phyloP scores from a whole-genome alignment of 2,797 vertebrate genomes.

The Labroides dimidiatus region DNA sequence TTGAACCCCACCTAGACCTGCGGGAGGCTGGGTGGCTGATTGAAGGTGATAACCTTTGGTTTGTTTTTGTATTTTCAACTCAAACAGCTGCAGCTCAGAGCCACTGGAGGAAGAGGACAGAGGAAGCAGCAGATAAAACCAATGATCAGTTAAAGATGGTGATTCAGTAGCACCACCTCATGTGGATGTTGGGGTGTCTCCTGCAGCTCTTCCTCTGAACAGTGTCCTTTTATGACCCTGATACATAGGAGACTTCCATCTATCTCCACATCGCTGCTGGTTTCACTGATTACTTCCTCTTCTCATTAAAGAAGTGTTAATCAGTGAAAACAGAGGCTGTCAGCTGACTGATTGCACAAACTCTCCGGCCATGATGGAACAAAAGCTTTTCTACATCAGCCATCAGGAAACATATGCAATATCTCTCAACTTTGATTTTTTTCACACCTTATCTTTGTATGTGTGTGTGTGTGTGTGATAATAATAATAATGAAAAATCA shows the following conservation, averaged over 20 bases:
- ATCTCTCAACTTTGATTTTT: too few species aligned
- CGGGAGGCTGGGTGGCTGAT: not conserved
- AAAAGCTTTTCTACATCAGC: slow-evolving; percentile 12
- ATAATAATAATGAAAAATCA: not conserved
- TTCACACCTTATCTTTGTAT: not conserved
- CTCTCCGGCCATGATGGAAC: not conserved
- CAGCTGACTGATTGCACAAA: slow-evolving; percentile 23
- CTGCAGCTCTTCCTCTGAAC: slow-evolving; percentile 1
- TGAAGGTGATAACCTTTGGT: not conserved
- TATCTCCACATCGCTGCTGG: slow-evolving; percentile 22
- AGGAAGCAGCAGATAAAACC: too few species aligned
- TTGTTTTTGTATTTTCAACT: too few species aligned
- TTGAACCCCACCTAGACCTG: not conserved
- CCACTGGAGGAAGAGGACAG: not conserved
- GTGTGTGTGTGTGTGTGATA: not conserved
- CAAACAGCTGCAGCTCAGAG: not conserved
- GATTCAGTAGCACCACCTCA: not conserved
- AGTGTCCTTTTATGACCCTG: not conserved
- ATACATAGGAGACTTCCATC: slow-evolving; percentile 3
- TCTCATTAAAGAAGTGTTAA: slow-evolving; percentile 34
- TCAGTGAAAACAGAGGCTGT: slow-evolving; percentile 46
- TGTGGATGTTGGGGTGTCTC: too few species aligned
- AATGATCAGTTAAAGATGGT: not conserved
- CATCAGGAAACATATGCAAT: too few species aligned
- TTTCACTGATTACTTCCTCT: slow-evolving; percentile 43